Evolutionary conservation across 1,140 invertebrate species (phyloP).

Genomic region (Colletes gigas): DNA sequence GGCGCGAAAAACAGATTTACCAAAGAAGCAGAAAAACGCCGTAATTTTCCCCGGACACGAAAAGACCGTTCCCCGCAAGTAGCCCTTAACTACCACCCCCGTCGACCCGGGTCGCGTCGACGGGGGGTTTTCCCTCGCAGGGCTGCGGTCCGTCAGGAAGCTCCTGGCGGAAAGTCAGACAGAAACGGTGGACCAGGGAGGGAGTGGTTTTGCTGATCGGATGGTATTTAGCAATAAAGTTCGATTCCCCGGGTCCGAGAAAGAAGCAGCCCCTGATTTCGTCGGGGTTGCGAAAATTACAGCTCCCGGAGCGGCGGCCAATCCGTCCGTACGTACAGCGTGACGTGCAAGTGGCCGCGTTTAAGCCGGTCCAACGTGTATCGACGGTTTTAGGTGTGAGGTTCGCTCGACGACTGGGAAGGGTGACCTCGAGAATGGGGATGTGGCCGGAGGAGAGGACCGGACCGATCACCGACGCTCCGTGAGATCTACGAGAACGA

Average conservation of each 20-base stretch:
- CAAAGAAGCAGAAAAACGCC: neutral
- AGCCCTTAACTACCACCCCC: constrained; percentile 12
- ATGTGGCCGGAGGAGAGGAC: constrained; percentile 34
- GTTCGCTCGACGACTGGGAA: constrained; percentile 33
- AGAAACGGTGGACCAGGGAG: constrained; percentile 22
- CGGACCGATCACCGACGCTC: constrained; percentile 68
- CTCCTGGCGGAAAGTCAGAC: constrained; percentile 28
- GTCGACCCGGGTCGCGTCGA: neutral
- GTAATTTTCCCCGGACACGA: constrained; percentile 20
- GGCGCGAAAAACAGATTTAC: neutral
- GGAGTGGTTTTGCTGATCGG: constrained; percentile 77
- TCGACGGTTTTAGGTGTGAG: constrained; percentile 61
- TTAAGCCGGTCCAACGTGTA: constrained; percentile 73
- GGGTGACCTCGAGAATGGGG: constrained; percentile 50
- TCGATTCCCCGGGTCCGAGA: constrained; percentile 72
- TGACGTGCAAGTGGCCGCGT: constrained; percentile 68
- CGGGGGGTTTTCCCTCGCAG: constrained; percentile 14
- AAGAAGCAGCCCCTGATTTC: constrained; percentile 79
- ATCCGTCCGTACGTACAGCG: constrained; percentile 42
- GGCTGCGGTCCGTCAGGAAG: constrained; percentile 6
- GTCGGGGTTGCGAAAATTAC: constrained; percentile 80
- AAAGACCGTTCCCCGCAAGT: constrained; percentile 29
- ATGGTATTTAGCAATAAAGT: constrained; percentile 81
- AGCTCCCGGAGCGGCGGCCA: constrained; percentile 62
- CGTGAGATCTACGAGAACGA: constrained; percentile 73